Evolutionary conservation across 2,888 invertebrate species (phyloP), one percentile per base, ranked within the genome.

Genomic region (Dynastes tityus): DNA sequence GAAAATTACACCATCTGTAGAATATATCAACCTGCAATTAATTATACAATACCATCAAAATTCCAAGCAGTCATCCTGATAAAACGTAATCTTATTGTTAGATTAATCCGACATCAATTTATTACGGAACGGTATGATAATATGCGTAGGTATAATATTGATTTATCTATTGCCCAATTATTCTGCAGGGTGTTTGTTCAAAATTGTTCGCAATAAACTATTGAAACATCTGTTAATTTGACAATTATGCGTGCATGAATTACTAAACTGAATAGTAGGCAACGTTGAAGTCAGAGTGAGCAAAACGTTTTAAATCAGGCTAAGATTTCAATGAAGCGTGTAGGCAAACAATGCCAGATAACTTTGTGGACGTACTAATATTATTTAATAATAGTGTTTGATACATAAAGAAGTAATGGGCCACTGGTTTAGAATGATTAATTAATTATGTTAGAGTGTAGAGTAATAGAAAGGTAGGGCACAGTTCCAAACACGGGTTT

Each of bases 301-400:
- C 37, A 71, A 53, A 55, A 37, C 45, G 45, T 73, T 73, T 55
- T 73, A 73, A 73, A 73, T 73, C 58, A 45, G 73, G 73, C 73
- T 73, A 73, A 73, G 58, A 40, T 58, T 73, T 37, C 58, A 73
- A 16, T 40, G 73, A 58, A 73, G 58, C 73, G 73, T 73, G 73
- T 73, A 73, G 73, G 73, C 37, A 16, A 73, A 73, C 58, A 73
- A 73, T 73, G 58, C 73, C 16, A 58, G 58, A 73, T 58, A 73
- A 73, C 58, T 73, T 53, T 29, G 58, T 73, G 22, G 22, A 73
- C 58, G 16, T n/a, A 40, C 40, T 3, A 32, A 55, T 53, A 71
- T 58, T 40, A 61, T 73, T 45, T 61, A 73, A 73, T 40, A 73
- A 73, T 40, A 73, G 40, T 22, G 61, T 8, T 58, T 45, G 58